A percentile compares a stretch with the other conserved stretches of the same genome.
These are phyloP conservation scores for Equus przewalskii DNA, from an alignment of 2,113 vertebrate species.

Conservation along the genomic window DNA sequence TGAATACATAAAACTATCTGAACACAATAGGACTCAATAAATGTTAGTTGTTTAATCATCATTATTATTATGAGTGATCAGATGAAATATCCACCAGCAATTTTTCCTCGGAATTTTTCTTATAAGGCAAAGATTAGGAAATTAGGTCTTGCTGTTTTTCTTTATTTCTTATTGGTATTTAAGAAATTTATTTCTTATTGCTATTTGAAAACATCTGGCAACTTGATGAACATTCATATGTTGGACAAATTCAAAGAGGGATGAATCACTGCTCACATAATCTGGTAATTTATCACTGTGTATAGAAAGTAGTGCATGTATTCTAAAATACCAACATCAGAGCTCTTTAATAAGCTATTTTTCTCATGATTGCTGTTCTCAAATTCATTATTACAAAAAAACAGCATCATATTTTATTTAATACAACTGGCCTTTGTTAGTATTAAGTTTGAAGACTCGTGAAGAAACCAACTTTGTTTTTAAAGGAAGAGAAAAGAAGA, in stretches of 20 bases:
- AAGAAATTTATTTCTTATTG: conserved; percentile 36
- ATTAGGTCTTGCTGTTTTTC: neutral
- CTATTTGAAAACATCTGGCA: conserved; percentile 1
- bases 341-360: neutral
- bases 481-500: neutral
- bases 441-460: neutral
- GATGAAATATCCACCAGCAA: neutral
- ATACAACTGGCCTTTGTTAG: neutral
- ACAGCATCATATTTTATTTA: conserved; percentile 45
- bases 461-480: neutral
- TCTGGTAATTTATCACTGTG: neutral
- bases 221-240: neutral
- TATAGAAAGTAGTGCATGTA: neutral
- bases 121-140: conserved; percentile 37
- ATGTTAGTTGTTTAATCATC: neutral
- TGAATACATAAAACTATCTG: neutral
- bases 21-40: neutral
- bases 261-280: neutral
- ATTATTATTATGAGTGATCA: neutral
- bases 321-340: neutral
- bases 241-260: neutral
- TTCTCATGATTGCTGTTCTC: neutral
- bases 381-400: conserved; percentile 24
- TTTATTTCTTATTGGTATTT: neutral
- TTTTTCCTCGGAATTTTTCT: conserved; percentile 42